Evolutionary conservation across 2,888 invertebrate species (phyloP).

Genomic region (Pocota personata): DNA sequence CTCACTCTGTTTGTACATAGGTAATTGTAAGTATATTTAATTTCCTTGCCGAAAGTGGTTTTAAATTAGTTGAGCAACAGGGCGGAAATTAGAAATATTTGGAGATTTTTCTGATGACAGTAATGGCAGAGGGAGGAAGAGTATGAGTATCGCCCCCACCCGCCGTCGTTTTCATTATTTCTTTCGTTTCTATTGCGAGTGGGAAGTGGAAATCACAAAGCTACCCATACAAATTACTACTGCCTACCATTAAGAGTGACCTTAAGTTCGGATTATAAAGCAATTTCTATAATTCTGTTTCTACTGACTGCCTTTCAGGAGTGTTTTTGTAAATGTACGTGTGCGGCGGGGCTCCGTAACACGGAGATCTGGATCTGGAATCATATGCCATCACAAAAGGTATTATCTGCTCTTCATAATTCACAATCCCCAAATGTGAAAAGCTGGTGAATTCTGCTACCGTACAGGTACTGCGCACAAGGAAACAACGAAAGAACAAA

Average conservation of each 20-base stretch:
- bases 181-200: neutral
- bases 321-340: neutral
- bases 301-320: neutral
- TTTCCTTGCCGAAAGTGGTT: slow-evolving; percentile 54
- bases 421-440: neutral
- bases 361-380: neutral
- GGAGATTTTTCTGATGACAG: neutral
- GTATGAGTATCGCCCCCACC: neutral
- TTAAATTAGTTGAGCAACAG: slow-evolving; percentile 32
- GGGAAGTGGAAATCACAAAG: neutral
- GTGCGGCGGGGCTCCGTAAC: neutral
- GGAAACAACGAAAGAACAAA: neutral
- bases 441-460: neutral
- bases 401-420: neutral
- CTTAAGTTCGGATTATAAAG: neutral
- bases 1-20: neutral
- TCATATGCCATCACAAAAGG: neutral
- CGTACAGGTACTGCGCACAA: neutral
- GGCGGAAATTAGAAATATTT: slow-evolving; percentile 53
- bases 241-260: neutral
- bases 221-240: neutral
- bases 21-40: slow-evolving; percentile 19
- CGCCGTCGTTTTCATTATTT: neutral
- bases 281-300: neutral
- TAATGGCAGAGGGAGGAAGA: neutral